Percentiles rank a stretch among this genome's conserved stretches.
Evolutionary conservation across 2,888 invertebrate genomes (phyloP).

Genomic region (Archaeoteleia sp.): DNA sequence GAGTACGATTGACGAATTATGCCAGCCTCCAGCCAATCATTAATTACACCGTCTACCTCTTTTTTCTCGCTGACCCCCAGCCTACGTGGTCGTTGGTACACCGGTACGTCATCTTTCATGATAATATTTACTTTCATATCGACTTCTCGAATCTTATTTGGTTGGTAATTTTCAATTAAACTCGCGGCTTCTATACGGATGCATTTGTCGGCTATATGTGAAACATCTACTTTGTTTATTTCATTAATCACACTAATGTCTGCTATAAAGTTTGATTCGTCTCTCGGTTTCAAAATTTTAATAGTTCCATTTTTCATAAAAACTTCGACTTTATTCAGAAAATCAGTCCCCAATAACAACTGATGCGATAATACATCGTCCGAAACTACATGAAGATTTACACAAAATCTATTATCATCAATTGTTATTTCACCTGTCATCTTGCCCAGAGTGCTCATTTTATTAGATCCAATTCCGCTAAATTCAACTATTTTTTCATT

Average conservation of each 20-base stretch:
- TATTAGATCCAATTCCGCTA: background rate
- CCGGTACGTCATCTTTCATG: slow-evolving; percentile 60
- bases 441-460: background rate
- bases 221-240: slow-evolving; percentile 12
- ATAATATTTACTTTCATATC: slow-evolving; percentile 60
- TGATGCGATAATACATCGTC: slow-evolving; percentile 16
- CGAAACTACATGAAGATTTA: slow-evolving; percentile 35
- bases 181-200: slow-evolving; percentile 1
- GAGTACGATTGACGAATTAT: slow-evolving; percentile 63
- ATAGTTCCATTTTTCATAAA: slow-evolving; percentile 15
- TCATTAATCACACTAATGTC: background rate
- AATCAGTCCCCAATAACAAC: slow-evolving; percentile 43
- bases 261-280: background rate
- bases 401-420: background rate
- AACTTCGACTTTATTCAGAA: slow-evolving; percentile 18
- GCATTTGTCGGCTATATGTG: slow-evolving; percentile 10
- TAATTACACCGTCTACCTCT: slow-evolving; percentile 60
- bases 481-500: background rate
- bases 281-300: slow-evolving; percentile 28
- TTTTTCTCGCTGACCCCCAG: slow-evolving; percentile 54
- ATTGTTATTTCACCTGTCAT: no score
- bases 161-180: slow-evolving; percentile 15
- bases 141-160: slow-evolving; percentile 34
- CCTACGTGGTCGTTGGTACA: slow-evolving; percentile 57
- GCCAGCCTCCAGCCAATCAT: slow-evolving; percentile 61